Percentiles rank a stretch among this genome's conserved stretches.
Evolutionary conservation across 1,140 invertebrate species (phyloP).

Genomic region (Nasonia giraulti): DNA sequence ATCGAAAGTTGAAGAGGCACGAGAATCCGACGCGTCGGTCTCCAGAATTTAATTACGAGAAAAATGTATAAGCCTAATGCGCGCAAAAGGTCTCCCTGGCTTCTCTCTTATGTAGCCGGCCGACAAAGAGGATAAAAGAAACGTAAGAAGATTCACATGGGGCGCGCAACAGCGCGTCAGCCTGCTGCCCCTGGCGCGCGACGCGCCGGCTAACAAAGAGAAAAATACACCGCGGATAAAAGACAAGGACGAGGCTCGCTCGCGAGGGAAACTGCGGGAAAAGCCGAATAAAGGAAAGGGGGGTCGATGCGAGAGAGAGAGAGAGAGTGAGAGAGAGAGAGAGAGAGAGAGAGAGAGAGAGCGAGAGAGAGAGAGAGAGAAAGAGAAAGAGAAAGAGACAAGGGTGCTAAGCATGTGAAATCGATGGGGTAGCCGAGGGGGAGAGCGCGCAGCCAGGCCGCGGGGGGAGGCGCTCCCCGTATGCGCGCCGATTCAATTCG

Average conservation of each 20-base stretch:
- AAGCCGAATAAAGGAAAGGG: constrained; percentile 48
- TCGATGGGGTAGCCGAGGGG: constrained; percentile 41
- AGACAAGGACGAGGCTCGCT: neutral
- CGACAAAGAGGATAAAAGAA: constrained; percentile 46
- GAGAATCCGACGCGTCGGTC: neutral
- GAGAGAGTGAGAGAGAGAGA: constrained; percentile 16
- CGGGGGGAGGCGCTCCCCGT: constrained; percentile 51
- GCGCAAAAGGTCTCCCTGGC: neutral
- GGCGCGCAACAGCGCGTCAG: neutral
- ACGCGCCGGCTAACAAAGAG: constrained; percentile 31
- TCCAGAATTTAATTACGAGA: constrained; percentile 36
- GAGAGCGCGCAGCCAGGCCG: constrained; percentile 12
- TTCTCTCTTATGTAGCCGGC: neutral
- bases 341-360: constrained; percentile 18
- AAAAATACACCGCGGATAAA: constrained; percentile 37
- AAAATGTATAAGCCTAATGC: constrained; percentile 25
- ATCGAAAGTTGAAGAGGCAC: neutral
- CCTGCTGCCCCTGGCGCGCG: neutral
- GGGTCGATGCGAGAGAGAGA: constrained; percentile 10
- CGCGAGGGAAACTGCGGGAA: constrained; percentile 47
- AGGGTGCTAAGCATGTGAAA: constrained; percentile 48
- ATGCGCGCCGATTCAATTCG: constrained; percentile 61
- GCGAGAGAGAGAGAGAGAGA: constrained; percentile 3
- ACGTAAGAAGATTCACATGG: constrained; percentile 45
- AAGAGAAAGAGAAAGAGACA: constrained; percentile 34